phyloP scores from a whole-genome alignment of 2,888 invertebrate genomes.

The Malthinus flaveolus region DNA sequence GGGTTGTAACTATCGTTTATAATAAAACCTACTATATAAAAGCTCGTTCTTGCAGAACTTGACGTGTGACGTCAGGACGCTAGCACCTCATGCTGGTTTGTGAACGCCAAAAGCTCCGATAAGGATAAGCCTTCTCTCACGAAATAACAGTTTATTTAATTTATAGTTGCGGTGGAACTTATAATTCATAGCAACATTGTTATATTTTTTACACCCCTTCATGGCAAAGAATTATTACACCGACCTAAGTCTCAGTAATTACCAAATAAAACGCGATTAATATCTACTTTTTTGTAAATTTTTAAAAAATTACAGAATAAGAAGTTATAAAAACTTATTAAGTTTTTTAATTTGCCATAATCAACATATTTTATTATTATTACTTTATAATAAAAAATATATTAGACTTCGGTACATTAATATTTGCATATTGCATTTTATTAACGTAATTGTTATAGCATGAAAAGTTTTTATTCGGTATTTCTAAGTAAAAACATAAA shows the following conservation, averaged over 20 bases:
- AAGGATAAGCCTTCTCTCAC: constrained; percentile 53
- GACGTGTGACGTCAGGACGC: constrained; percentile 34
- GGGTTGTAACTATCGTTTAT: constrained; percentile 12
- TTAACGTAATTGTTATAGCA: no score
- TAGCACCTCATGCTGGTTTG: constrained; percentile 43
- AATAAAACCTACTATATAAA: constrained; percentile 14
- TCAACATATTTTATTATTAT: no score
- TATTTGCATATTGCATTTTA: no score
- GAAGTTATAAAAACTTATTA: not conserved
- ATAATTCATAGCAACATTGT: constrained; percentile 54
- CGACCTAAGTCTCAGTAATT: constrained; percentile 15
- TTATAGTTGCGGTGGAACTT: constrained; percentile 51
- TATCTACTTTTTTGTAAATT: constrained; percentile 5
- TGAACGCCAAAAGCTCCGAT: constrained; percentile 50
- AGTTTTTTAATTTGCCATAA: not conserved
- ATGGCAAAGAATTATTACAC: constrained; percentile 19
- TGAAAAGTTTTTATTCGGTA: no score
- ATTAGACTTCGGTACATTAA: no score
- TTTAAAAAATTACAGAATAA: no score
- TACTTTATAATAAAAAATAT: no score
- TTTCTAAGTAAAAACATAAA: no score
- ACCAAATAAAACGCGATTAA: constrained; percentile 19
- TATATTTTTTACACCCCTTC: constrained; percentile 33
- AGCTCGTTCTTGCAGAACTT: constrained; percentile 24
- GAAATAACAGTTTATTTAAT: constrained; percentile 54